phyloP scores from a whole-genome alignment of 2,797 vertebrate genomes.

The Ceyx erithaca region DNA sequence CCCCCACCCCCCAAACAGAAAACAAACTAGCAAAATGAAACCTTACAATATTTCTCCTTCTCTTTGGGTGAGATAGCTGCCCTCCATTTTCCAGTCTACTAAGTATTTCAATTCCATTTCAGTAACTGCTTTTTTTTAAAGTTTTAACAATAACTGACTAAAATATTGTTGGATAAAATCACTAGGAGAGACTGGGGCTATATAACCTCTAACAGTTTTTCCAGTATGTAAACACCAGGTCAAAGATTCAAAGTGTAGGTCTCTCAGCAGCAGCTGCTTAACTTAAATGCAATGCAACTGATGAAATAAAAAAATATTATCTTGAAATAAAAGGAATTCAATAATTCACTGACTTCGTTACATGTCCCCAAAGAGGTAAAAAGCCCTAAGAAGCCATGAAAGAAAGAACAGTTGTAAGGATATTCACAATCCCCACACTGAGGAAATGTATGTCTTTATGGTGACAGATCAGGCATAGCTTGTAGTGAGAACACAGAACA shows the following conservation, averaged over 20 bases:
- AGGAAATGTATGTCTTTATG: neutral
- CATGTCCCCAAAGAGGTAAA: neutral
- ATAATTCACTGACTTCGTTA: neutral
- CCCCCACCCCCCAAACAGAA: neutral
- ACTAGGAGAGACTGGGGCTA: neutral
- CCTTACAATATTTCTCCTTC: neutral
- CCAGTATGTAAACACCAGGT: neutral
- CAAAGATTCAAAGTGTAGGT: neutral
- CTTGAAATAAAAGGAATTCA: neutral
- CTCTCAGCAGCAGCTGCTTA: neutral
- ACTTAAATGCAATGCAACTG: neutral
- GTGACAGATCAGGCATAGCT: neutral
- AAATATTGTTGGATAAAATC: constrained; percentile 31
- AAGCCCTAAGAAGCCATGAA: neutral
- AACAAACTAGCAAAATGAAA: neutral
- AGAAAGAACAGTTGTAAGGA: neutral
- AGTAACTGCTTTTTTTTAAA: neutral
- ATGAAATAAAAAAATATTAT: neutral
- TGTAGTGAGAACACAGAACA: neutral
- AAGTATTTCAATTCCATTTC: neutral
- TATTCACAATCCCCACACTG: accelerated
- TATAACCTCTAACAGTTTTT: neutral
- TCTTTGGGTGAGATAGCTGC: neutral
- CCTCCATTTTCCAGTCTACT: constrained; percentile 24
- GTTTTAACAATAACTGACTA: neutral